phyloP scores from a whole-genome alignment of 2,888 invertebrate species.

The Cataglyphis altisquamis region DNA sequence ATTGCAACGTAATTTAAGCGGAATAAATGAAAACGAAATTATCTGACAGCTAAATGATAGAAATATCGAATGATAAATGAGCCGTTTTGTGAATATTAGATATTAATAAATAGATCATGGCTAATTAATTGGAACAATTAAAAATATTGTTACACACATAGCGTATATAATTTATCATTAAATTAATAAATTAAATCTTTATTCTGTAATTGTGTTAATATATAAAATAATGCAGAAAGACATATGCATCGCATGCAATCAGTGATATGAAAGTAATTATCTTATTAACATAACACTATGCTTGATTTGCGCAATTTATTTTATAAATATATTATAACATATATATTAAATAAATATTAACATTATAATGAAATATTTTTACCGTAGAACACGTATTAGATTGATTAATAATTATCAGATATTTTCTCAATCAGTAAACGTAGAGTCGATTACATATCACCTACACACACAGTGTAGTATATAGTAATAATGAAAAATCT shows the following conservation, averaged over 20 bases:
- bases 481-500: constrained; percentile 60
- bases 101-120: constrained; percentile 30
- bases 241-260: background rate
- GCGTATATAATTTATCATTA: background rate
- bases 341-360: background rate
- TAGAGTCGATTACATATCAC: constrained; percentile 12
- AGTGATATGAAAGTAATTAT: constrained; percentile 6
- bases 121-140: constrained; percentile 22
- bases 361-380: constrained; percentile 15
- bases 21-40: constrained; percentile 44
- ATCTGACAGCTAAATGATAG: constrained; percentile 35
- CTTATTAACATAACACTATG: background rate
- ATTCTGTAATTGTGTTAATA: constrained; percentile 5
- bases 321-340: background rate
- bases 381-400: background rate
- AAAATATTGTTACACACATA: background rate
- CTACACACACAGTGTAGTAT: background rate
- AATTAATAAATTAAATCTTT: constrained; percentile 4
- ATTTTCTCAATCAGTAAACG: background rate
- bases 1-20: constrained; percentile 32
- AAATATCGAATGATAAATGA: constrained; percentile 29
- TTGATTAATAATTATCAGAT: background rate
- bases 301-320: background rate
- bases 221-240: constrained; percentile 14
- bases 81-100: constrained; percentile 29